phyloP scores from a whole-genome alignment of 2,797 vertebrate genomes.

The Falco peregrinus region DNA sequence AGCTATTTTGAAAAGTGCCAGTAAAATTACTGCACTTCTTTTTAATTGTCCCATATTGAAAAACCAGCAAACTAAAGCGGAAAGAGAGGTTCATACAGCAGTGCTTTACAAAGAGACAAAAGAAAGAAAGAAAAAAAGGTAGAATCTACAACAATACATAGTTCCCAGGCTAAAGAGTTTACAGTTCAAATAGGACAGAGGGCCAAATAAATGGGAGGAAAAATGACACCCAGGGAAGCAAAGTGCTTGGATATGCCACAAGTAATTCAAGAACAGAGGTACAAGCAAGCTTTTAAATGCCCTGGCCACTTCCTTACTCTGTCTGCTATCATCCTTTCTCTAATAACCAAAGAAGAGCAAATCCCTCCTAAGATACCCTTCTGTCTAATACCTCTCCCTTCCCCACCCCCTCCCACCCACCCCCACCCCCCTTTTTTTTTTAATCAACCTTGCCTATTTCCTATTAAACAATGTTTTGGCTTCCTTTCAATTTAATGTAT shows the following conservation, averaged over 20 bases:
- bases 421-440: neutral
- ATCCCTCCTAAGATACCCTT: neutral
- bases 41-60: neutral
- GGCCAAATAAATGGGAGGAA: neutral
- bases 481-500: neutral
- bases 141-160: neutral
- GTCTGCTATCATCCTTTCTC: neutral
- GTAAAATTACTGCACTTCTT: neutral
- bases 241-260: neutral
- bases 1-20: neutral
- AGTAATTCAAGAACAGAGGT: neutral
- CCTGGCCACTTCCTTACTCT: neutral
- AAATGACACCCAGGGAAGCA: neutral
- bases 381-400: neutral
- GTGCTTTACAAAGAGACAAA: neutral
- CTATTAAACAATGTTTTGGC: neutral
- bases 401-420: too few species aligned
- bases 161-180: neutral
- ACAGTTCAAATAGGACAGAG: neutral
- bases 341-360: neutral
- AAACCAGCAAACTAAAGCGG: neutral
- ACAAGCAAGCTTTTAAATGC: neutral
- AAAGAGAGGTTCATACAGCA: neutral
- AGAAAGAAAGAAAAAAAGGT: neutral
- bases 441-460: neutral